These are phyloP conservation scores for Syncerus caffer DNA, from an alignment of 2,797 vertebrate genomes.

Conservation along the genomic window DNA sequence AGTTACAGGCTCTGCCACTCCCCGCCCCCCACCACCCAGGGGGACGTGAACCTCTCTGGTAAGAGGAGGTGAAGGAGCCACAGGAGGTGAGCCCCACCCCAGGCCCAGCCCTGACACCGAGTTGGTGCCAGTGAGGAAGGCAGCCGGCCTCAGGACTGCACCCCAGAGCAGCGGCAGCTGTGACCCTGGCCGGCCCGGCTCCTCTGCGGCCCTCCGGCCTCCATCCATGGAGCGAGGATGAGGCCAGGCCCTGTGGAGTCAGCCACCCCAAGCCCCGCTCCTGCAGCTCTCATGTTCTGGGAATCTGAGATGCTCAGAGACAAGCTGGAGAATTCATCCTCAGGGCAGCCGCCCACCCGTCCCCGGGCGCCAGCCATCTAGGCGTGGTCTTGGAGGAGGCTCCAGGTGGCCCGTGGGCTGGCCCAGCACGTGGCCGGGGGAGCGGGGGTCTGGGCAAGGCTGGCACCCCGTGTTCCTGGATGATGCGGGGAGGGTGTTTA, in stretches of 20 bases:
- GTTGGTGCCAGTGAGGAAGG: too few relatives aligned
- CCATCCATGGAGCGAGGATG: not conserved
- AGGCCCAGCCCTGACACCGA: not conserved
- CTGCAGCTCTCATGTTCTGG: fast-evolving
- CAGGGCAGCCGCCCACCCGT: not conserved
- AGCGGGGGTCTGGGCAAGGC: not conserved
- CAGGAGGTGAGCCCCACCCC: not conserved
- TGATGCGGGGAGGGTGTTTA: not conserved
- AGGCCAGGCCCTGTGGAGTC: fast-evolving
- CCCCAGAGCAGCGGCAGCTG: not conserved
- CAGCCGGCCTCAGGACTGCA: not conserved
- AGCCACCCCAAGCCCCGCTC: not conserved
- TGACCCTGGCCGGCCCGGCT: not conserved
- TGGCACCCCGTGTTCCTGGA: not conserved
- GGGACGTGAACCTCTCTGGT: not conserved
- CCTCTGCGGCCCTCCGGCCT: not conserved
- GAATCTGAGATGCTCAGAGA: not conserved
- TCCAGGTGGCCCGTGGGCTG: not conserved
- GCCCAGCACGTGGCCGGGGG: not conserved
- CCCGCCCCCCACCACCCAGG: not conserved
- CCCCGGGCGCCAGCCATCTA: not conserved
- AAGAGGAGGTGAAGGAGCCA: not conserved
- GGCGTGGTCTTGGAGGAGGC: not conserved
- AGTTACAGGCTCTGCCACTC: not conserved
- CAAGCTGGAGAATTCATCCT: not conserved